Base-by-base conservation (phyloP, 2,888 invertebrate species). In the Steinernema hermaphroditum region DNA sequence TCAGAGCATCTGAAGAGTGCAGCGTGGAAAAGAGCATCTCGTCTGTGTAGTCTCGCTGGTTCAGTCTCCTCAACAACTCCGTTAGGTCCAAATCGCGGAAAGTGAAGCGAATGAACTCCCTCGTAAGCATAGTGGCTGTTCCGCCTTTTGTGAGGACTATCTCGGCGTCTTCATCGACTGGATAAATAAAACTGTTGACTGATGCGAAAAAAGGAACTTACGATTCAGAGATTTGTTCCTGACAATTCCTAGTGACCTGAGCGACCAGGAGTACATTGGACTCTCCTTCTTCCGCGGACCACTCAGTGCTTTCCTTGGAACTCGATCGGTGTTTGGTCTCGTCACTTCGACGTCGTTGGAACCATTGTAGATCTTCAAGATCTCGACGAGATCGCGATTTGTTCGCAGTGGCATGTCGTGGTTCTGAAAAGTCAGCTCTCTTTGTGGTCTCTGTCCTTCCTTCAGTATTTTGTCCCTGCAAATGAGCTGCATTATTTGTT, bases 301-400 rank as follows among this genome's bases (percentile, higher is more conserved):
- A 29, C 4, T 34, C n/a, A 6, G 32, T 32, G 29, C 16, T 2
- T 16, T 22, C 6, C 27, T 24, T 16, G 62, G 62, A 16, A 62
- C 32, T 27, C 62, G 22, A 32, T 62, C 32, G 16, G 16, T 62
- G 32, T 62, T 62, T 14, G 62, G 32, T 32, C 29, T 29, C 16
- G 62, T 62, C 29, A 62, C 62, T 62, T 62, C 62, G 1, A 62
- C 62, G 62, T 62, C 62, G 34, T 62, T 62, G 2, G 62, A 62
- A 4, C 62, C 62, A 19, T 62, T 62, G 32, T 29, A 62, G 22
- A 62, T 62, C 14, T 9, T 34, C 62, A 62, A 29, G 16, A 62
- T 62, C 9, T 32, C 12, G 29, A 62, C 62, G 6, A 62, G 6
- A 32, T 62, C 62, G 62, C 29, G 62, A n/a, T 62, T 62, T 6